Base-by-base conservation (phyloP, 2,888 invertebrate genomes). In the Sthenelais limicola region DNA sequence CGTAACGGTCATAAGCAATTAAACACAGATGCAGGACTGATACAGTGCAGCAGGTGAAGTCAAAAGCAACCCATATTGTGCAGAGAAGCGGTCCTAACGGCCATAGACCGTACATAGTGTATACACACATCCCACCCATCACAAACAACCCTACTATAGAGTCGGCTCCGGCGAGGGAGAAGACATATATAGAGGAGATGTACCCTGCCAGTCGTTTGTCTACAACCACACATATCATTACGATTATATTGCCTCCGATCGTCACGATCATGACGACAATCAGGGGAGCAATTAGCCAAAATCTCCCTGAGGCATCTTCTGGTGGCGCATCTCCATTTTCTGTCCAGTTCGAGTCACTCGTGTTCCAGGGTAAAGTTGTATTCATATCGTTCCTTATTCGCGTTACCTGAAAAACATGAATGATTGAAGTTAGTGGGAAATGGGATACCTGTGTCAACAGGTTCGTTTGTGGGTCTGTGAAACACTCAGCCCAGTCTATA, bases 21-120 rank as follows among this genome's bases (percentile, higher is more conserved):
- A 73, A 58, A 35, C 66, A 67, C 5, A 75, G 52, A 43, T 75
- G 73, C 18, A 75, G 30, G 71, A 73, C 71, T 9, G 73, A 73
- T 9, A 75, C 38, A n/a, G 75, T 73, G 47, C 74, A 76, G 33
- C 69, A 74, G 35, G 71, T 49, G 68, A 76, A 74, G 70, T 76
- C 76, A 30, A 70, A 43, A 9, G 38, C 47, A 48, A 73, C 71
- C 73, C 74, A 76, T 9, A 74, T 18, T 12, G 74, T 76, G 43
- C 76, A 76, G 5, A 71, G 66, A 21, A 21, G 28, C 4, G 56
- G 18, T 3, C 56, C 56, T 51, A 76, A 56, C 12, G 76, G 76
- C 76, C 76, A 76, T 43, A 51, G 54, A 7, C 76, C 74, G 52
- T 73, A 68, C 28, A 68, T 21, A 15, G 74, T 75, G 47, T 73